Evolutionary conservation across 53 echinoderm and acorn worm species (phyloP).

Genomic region (Patiria pectinifera): DNA sequence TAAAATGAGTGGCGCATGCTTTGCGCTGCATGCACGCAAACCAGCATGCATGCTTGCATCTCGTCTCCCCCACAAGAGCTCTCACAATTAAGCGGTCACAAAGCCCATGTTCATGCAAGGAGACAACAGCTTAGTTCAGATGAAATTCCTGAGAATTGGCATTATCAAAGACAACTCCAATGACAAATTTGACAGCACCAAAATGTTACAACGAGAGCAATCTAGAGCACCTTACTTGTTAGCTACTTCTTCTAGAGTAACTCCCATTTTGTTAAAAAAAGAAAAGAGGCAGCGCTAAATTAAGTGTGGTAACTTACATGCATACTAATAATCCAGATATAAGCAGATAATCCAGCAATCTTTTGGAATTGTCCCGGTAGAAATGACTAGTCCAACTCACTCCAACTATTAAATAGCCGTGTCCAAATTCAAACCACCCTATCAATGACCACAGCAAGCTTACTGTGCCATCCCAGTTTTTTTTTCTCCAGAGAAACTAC

Average conservation of each 20-base stretch:
- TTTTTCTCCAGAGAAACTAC: neutral
- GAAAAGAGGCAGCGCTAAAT: neutral
- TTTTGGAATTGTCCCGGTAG: neutral
- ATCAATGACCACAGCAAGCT: neutral
- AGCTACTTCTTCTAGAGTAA: too few species aligned
- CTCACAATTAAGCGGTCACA: too few species aligned
- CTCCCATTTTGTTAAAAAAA: too few species aligned
- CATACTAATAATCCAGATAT: neutral
- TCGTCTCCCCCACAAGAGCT: too few species aligned
- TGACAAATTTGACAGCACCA: neutral
- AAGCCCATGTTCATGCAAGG: too few species aligned
- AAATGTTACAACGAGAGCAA: neutral
- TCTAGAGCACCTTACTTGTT: neutral
- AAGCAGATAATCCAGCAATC: neutral
- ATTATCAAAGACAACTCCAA: neutral
- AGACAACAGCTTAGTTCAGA: neutral
- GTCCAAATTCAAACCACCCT: neutral
- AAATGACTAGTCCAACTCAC: neutral
- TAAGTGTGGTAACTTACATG: neutral
- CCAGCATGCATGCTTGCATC: too few species aligned
- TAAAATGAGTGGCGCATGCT: too few species aligned
- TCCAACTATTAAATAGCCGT: neutral
- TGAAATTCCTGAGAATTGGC: neutral
- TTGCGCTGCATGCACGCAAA: too few species aligned
- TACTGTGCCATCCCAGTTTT: neutral